phyloP scores from a whole-genome alignment of 2,113 vertebrate species.

The Rhabdornis inornatus region DNA sequence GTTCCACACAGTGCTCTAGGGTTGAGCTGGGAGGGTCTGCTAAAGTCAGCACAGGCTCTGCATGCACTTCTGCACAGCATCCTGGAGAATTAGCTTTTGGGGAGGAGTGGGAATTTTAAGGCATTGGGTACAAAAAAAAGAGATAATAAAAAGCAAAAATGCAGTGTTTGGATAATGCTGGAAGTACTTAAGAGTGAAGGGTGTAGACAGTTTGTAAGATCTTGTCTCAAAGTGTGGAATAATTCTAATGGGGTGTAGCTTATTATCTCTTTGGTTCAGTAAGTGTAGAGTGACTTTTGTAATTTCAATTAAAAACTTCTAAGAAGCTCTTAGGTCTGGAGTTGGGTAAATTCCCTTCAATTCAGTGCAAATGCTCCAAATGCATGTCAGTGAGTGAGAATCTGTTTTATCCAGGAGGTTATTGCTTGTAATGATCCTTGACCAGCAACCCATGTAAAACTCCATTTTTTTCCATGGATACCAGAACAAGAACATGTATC shows the following conservation, averaged over 20 bases:
- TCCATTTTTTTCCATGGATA: neutral
- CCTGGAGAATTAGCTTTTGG: neutral
- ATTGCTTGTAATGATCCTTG: neutral
- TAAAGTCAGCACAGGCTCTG: neutral
- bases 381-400: neutral
- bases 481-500: neutral
- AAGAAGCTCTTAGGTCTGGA: neutral
- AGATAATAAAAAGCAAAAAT: neutral
- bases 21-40: neutral
- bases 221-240: neutral
- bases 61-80: neutral
- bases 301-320: constrained; percentile 12
- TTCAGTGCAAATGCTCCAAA: neutral
- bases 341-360: neutral
- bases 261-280: neutral
- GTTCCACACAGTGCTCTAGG: neutral
- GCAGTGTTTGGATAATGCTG: neutral
- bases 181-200: neutral
- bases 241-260: neutral
- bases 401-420: neutral
- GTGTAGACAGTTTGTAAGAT: neutral
- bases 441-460: neutral
- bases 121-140: neutral
- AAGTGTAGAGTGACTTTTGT: neutral
- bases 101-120: neutral